Evolutionary conservation across 2,113 vertebrate genomes (phyloP).

Genomic region (Salvelinus sp.): DNA sequence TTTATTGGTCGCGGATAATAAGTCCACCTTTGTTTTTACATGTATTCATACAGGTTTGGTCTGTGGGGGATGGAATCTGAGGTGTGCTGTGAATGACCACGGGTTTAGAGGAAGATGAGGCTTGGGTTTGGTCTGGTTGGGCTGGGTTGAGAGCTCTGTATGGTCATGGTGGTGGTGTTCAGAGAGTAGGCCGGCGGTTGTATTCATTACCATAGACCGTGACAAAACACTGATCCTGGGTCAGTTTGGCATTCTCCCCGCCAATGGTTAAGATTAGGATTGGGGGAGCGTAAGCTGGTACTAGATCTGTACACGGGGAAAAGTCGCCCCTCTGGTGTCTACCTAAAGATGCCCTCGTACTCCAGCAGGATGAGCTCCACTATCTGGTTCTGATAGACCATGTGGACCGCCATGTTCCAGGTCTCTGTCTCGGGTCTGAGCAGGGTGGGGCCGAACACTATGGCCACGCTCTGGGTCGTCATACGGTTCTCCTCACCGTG

Average conservation of each 20-base stretch:
- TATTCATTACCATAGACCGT: not conserved
- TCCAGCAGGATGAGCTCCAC: slow-evolving; percentile 93
- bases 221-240: too few relatives aligned
- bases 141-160: not conserved
- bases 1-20: too few relatives aligned
- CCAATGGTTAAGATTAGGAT: too few relatives aligned
- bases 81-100: slow-evolving; percentile 4
- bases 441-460: slow-evolving; percentile 94
- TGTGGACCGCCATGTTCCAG: slow-evolving; percentile 91
- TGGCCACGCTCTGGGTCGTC: slow-evolving; percentile 93
- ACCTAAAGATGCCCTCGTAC: slow-evolving; percentile 68
- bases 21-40: slow-evolving; percentile 13
- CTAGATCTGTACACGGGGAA: too few relatives aligned
- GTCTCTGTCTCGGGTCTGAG: slow-evolving; percentile 92
- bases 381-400: slow-evolving; percentile 97
- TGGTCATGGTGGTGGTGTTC: not conserved
- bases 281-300: too few relatives aligned
- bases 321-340: too few relatives aligned
- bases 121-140: slow-evolving; percentile 32
- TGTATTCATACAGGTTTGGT: slow-evolving; percentile 16
- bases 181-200: slow-evolving; percentile 1
- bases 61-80: not conserved
- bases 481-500: slow-evolving; percentile 91
- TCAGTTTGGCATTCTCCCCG: too few relatives aligned
- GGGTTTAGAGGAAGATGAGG: slow-evolving; percentile 25